phyloP scores from a whole-genome alignment of 1,140 invertebrate genomes.

The Daktulosphaira vitifoliae region DNA sequence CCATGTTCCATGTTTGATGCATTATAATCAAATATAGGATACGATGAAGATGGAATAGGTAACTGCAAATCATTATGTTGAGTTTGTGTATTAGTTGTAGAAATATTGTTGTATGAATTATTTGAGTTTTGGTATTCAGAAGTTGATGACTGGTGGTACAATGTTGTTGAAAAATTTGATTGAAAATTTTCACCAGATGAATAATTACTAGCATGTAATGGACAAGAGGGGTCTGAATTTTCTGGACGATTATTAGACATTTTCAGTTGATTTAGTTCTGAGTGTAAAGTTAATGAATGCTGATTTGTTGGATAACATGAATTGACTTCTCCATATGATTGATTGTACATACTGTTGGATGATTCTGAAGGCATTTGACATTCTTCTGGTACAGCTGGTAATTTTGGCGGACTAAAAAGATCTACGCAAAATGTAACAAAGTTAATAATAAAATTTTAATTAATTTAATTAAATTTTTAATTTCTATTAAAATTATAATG shows the following conservation, averaged over 20 bases:
- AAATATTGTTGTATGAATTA: constrained; percentile 15
- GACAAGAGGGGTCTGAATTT: background rate
- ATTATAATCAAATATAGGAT: constrained; percentile 10
- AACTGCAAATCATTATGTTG: constrained; percentile 23
- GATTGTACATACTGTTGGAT: constrained; percentile 7
- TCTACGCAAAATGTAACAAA: constrained; percentile 42
- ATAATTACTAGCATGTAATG: constrained; percentile 7
- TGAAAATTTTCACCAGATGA: constrained; percentile 19
- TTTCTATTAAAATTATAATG: background rate
- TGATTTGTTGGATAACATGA: constrained; percentile 25
- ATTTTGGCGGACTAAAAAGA: constrained; percentile 47
- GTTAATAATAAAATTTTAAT: background rate
- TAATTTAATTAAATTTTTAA: no score
- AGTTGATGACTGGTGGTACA: constrained; percentile 16
- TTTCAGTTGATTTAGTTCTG: constrained; percentile 29
- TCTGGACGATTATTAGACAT: constrained; percentile 26
- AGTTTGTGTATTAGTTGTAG: constrained; percentile 2
- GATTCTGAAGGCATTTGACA: constrained; percentile 37
- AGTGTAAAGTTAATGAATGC: constrained; percentile 15
- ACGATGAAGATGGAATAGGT: background rate
- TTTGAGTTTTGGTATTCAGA: background rate
- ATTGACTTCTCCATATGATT: constrained; percentile 18
- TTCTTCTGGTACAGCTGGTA: constrained; percentile 59
- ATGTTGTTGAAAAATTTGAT: constrained; percentile 20
- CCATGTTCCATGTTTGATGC: background rate